phyloP scores from a whole-genome alignment of 2,888 invertebrate genomes.

The Clostera curtula region DNA sequence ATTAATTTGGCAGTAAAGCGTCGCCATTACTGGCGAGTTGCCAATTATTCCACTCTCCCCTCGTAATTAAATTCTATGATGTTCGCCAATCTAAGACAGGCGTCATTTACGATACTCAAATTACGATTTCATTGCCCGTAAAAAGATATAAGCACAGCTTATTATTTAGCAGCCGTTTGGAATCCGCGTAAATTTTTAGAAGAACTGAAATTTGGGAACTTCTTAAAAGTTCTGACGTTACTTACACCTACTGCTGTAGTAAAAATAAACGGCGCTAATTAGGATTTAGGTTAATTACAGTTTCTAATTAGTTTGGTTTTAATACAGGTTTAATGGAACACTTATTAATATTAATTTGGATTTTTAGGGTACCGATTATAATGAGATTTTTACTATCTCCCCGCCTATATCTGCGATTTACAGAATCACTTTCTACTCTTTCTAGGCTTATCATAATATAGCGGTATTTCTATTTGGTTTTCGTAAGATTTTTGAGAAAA shows the following conservation, averaged over 20 bases:
- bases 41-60: conserved; percentile 66
- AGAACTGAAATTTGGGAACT: conserved; percentile 8
- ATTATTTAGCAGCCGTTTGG: conserved; percentile 30
- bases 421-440: too few relatives aligned
- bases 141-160: conserved; percentile 45
- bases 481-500: background rate
- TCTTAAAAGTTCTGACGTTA: conserved; percentile 13
- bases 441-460: too few relatives aligned
- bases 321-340: too few relatives aligned
- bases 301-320: background rate
- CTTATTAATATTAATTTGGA: too few relatives aligned
- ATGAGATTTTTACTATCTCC: too few relatives aligned
- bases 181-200: conserved; percentile 16
- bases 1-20: conserved; percentile 67
- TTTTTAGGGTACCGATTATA: too few relatives aligned
- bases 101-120: conserved; percentile 65
- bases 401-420: too few relatives aligned
- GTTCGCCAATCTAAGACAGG: conserved; percentile 66
- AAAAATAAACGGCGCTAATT: conserved; percentile 10
- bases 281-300: background rate
- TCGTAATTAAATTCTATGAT: conserved; percentile 69
- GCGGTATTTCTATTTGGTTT: background rate
- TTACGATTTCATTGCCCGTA: conserved; percentile 62
- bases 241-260: conserved; percentile 4
- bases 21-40: conserved; percentile 58